Percentiles rank a stretch among this genome's conserved stretches.
phyloP scores from a whole-genome alignment of 1,140 invertebrate species.

The Leguminivora glycinivorella region DNA sequence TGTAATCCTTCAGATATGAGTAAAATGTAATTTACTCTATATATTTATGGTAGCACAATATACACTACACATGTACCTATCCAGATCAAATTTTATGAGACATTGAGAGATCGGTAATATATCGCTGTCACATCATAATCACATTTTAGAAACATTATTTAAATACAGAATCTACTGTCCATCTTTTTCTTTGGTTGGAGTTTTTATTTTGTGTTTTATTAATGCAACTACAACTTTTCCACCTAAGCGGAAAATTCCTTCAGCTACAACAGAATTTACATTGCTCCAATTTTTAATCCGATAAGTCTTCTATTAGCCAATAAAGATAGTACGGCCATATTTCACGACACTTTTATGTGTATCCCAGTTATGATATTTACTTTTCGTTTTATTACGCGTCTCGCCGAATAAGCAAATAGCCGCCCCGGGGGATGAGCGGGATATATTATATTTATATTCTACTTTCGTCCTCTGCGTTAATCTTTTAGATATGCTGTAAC shows the following conservation, averaged over 20 bases:
- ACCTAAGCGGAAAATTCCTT: background rate
- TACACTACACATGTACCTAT: no score
- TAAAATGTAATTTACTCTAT: no score
- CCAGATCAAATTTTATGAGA: no score
- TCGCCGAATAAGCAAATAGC: conserved; percentile 20
- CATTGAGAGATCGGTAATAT: no score
- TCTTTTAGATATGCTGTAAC: conserved; percentile 16
- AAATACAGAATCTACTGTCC: no score
- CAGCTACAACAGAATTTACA: conserved; percentile 12
- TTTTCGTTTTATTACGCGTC: conserved; percentile 23
- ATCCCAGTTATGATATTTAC: conserved; percentile 27
- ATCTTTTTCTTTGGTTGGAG: no score
- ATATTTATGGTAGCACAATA: no score
- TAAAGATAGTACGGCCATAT: conserved; percentile 24
- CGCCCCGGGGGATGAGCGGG: background rate
- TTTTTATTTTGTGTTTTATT: no score
- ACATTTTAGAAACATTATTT: no score
- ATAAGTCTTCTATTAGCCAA: conserved; percentile 18
- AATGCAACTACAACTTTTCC: background rate
- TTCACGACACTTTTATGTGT: conserved; percentile 26
- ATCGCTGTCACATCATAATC: no score
- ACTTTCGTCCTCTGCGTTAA: conserved; percentile 3
- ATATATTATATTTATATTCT: conserved; percentile 1
- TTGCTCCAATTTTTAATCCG: conserved; percentile 1
- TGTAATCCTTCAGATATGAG: no score